Percentiles rank a stretch among this genome's conserved stretches.
Evolutionary conservation across 1,140 invertebrate genomes (phyloP).

Genomic region (Chionoecetes opilio): DNA sequence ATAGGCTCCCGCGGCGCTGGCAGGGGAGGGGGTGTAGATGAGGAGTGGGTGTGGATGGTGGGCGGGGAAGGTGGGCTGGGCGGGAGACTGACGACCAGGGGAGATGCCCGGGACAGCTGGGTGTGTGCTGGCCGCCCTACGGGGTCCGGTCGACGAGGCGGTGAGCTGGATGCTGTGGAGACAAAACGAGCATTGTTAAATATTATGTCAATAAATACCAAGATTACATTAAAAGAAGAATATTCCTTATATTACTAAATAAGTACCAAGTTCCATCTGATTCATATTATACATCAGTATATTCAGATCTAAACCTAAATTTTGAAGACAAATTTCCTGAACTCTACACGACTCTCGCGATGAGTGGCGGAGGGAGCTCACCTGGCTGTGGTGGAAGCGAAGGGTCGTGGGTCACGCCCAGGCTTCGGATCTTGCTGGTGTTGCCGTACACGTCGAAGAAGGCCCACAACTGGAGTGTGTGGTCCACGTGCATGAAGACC

Average conservation of each 20-base stretch:
- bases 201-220: neutral
- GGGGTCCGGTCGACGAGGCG: slow-evolving; percentile 73
- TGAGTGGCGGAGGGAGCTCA: slow-evolving; percentile 36
- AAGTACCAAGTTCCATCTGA: neutral
- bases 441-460: slow-evolving; percentile 98
- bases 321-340: neutral
- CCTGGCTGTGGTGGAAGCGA: slow-evolving; percentile 62
- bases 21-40: slow-evolving; percentile 51
- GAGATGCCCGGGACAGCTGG: slow-evolving; percentile 66
- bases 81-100: slow-evolving; percentile 73
- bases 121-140: slow-evolving; percentile 49
- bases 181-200: neutral
- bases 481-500: slow-evolving; percentile 97
- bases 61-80: slow-evolving; percentile 72
- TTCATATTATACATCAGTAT: too few species aligned
- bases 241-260: too few species aligned
- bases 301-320: too few species aligned
- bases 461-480: slow-evolving; percentile 94
- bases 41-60: slow-evolving; percentile 53
- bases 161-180: slow-evolving; percentile 69
- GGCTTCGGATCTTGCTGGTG: slow-evolving; percentile 92
- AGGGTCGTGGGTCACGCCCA: slow-evolving; percentile 85
- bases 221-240: neutral
- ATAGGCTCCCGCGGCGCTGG: slow-evolving; percentile 50
- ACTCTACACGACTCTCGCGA: too few species aligned